These are phyloP conservation scores for Cryptotis parvus DNA, from an alignment of 2,113 vertebrate species.

Conservation along the genomic window DNA sequence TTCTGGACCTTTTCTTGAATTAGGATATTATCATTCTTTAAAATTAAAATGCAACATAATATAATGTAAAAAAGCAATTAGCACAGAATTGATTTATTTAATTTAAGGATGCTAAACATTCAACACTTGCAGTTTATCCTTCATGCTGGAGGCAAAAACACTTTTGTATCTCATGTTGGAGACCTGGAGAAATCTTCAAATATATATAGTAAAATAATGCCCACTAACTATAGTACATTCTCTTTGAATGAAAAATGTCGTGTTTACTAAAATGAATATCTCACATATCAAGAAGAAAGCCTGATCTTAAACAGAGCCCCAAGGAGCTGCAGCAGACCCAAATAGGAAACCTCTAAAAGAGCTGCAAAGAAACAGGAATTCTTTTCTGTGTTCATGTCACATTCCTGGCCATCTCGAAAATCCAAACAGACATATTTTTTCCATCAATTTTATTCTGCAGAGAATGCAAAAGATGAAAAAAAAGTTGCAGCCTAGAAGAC, in stretches of 20 bases:
- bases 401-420: constrained; percentile 67
- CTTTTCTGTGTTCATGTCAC: constrained; percentile 41
- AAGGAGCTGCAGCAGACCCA: constrained; percentile 60
- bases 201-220: constrained; percentile 16
- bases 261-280: constrained; percentile 67
- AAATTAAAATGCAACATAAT: not conserved
- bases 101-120: constrained; percentile 39
- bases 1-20: constrained; percentile 15
- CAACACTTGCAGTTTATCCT: constrained; percentile 55
- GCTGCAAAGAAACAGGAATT: constrained; percentile 59
- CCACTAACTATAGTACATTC: constrained; percentile 57
- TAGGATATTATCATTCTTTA: constrained; percentile 29
- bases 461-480: constrained; percentile 47
- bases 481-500: not conserved
- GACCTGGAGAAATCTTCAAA: constrained; percentile 39
- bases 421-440: constrained; percentile 56
- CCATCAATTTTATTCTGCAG: constrained; percentile 41
- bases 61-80: constrained; percentile 52
- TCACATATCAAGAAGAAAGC: constrained; percentile 54
- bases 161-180: constrained; percentile 46
- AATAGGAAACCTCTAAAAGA: constrained; percentile 78
- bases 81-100: constrained; percentile 50
- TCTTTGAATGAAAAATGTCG: constrained; percentile 72
- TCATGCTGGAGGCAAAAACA: constrained; percentile 50
- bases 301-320: constrained; percentile 67